These are phyloP conservation scores for Cylas formicarius DNA, from an alignment of 1,140 invertebrate species.

Conservation along the genomic window DNA sequence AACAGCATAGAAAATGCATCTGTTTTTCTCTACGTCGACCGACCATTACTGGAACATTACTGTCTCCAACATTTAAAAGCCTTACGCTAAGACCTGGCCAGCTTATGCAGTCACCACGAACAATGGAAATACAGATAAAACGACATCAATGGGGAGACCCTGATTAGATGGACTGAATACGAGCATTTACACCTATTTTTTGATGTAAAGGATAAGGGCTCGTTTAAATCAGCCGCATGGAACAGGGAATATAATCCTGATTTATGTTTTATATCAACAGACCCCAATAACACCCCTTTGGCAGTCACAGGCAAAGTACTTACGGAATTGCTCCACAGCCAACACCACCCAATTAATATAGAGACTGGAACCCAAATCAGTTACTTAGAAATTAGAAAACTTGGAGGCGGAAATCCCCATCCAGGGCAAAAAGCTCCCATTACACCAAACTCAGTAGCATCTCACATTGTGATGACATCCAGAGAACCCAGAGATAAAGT, in stretches of 20 bases:
- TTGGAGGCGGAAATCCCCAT: too few species aligned
- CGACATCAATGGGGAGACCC: slow-evolving; percentile 7
- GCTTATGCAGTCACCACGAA: too few species aligned
- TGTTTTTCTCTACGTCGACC: slow-evolving; percentile 11
- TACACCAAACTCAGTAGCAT: slow-evolving; percentile 15
- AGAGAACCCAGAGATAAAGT: slow-evolving; percentile 19
- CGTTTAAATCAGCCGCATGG: slow-evolving; percentile 12
- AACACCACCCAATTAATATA: slow-evolving; percentile 7
- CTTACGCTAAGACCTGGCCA: too few species aligned
- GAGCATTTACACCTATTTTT: slow-evolving; percentile 11
- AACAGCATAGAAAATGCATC: slow-evolving; percentile 8
- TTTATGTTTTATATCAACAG: slow-evolving; percentile 10
- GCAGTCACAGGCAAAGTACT: background rate
- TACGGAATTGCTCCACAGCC: slow-evolving; percentile 7
- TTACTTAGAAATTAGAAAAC: too few species aligned
- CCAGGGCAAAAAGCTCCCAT: slow-evolving; percentile 7
- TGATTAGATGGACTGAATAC: slow-evolving; percentile 12
- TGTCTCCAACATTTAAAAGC: slow-evolving; percentile 10
- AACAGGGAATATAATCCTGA: slow-evolving; percentile 10
- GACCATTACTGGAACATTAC: slow-evolving; percentile 1
- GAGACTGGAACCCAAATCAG: slow-evolving; percentile 5
- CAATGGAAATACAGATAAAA: slow-evolving; percentile 5
- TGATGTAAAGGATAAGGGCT: slow-evolving; percentile 14
- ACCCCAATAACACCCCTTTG: background rate
- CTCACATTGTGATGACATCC: slow-evolving; percentile 10